phyloP scores from a whole-genome alignment of 1,140 invertebrate species.

The Galleria mellonella region DNA sequence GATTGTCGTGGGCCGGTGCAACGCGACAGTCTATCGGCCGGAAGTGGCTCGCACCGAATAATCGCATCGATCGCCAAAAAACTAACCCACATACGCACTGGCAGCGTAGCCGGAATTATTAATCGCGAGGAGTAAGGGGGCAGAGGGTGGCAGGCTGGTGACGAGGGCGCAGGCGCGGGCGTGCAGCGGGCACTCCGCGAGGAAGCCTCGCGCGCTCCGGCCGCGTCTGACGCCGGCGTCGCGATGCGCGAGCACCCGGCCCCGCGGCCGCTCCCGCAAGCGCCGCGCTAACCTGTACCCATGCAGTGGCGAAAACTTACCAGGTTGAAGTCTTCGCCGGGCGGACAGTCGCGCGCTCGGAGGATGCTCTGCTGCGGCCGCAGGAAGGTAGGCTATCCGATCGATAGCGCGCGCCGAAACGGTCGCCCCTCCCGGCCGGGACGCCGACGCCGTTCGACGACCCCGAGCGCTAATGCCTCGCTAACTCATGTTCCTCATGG shows the following conservation, averaged over 20 bases:
- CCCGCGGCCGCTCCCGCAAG: conserved; percentile 53
- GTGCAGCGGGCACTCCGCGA: conserved; percentile 54
- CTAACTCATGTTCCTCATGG: too few species aligned
- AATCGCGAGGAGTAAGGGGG: conserved; percentile 56
- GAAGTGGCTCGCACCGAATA: conserved; percentile 59
- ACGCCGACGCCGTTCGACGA: conserved; percentile 67
- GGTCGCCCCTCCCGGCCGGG: conserved; percentile 62
- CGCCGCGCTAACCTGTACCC: conserved; percentile 60
- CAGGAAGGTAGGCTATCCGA: conserved; percentile 81
- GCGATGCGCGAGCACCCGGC: conserved; percentile 55
- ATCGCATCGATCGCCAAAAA: conserved; percentile 72
- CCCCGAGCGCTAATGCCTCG: conserved; percentile 41
- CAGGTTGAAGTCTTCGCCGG: conserved; percentile 81
- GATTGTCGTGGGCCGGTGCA: conserved; percentile 27
- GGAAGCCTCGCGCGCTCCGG: conserved; percentile 61
- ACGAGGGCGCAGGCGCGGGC: conserved; percentile 32
- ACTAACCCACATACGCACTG: conserved; percentile 72
- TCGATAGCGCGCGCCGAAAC: conserved; percentile 67
- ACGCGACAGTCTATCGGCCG: conserved; percentile 13
- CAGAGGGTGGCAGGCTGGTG: conserved; percentile 7
- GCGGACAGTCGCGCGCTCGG: conserved; percentile 83
- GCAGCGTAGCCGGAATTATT: conserved; percentile 71
- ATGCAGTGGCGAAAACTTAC: conserved; percentile 86
- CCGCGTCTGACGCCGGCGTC: conserved; percentile 40
- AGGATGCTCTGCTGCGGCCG: conserved; percentile 91